Evolutionary conservation across 2,797 vertebrate species (phyloP).

Genomic region (Falco cherrug): DNA sequence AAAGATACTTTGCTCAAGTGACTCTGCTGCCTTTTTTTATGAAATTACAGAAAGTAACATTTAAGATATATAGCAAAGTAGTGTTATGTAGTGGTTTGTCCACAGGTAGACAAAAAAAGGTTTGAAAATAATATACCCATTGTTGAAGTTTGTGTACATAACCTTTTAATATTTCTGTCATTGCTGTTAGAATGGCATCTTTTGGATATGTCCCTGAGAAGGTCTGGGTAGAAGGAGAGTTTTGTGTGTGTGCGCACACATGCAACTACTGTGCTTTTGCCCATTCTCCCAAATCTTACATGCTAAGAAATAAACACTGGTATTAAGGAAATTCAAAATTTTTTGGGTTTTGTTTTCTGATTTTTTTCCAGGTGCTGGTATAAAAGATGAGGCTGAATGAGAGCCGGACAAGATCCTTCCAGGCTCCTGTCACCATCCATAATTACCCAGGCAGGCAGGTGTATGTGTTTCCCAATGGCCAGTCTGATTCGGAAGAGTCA

Average conservation of each 20-base stretch:
- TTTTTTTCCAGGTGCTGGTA: conserved; percentile 54
- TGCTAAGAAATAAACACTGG: background rate
- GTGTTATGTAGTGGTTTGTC: background rate
- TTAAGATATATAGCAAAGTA: background rate
- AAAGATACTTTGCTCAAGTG: background rate
- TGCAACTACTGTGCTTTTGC: background rate
- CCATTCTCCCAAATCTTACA: accelerated
- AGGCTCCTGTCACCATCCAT: conserved; percentile 85
- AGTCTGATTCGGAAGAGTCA: conserved; percentile 72
- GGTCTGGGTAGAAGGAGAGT: background rate
- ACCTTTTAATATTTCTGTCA: background rate
- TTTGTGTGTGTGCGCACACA: accelerated
- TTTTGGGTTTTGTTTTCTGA: background rate
- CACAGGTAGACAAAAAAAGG: background rate
- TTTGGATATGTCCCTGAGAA: background rate
- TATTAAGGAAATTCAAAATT: background rate
- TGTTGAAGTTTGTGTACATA: background rate
- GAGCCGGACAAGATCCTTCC: conserved; percentile 78
- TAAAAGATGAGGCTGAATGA: conserved; percentile 82
- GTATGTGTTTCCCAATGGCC: conserved; percentile 81
- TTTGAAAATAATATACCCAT: background rate
- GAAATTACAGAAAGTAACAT: background rate
- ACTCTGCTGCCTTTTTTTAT: background rate
- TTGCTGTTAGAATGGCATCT: background rate
- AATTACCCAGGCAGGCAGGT: conserved; percentile 84